A percentile compares a stretch with the other conserved stretches of the same genome.
Conservation (phyloP, 2,888 invertebrate species). For the Epinotia brunnichana region DNA sequence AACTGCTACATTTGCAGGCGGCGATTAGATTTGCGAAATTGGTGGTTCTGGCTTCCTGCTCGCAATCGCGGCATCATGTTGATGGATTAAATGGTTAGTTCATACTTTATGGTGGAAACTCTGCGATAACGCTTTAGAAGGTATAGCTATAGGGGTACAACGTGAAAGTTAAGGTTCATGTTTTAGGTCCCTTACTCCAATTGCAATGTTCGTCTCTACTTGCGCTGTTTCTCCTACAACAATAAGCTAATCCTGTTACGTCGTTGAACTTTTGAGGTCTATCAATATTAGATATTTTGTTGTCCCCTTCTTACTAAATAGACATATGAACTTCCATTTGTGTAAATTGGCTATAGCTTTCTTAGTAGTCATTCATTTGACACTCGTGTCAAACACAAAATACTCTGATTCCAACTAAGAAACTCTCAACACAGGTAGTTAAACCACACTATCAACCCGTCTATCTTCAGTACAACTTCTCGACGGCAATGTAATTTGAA, state of each 20-base stretch:
- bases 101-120: constrained; percentile 23
- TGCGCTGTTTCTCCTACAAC: not conserved
- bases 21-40: constrained; percentile 41
- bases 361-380: not conserved
- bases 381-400: not conserved
- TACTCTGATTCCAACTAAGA: not conserved
- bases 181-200: not conserved
- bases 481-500: constrained; percentile 34
- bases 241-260: not conserved
- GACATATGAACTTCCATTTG: no score
- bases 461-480: constrained; percentile 9
- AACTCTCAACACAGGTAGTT: not conserved
- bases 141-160: no score
- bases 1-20: constrained; percentile 25
- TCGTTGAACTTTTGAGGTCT: not conserved
- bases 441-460: constrained; percentile 7
- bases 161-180: constrained; percentile 37
- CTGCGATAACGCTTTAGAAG: constrained; percentile 19
- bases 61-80: constrained; percentile 28
- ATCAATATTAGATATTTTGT: not conserved
- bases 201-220: not conserved
- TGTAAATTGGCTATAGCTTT: not conserved
- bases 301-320: not conserved
- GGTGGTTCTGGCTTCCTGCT: constrained; percentile 38
- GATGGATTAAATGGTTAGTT: constrained; percentile 30